Evolutionary conservation across 2,888 invertebrate genomes (phyloP), one percentile per base, ranked within the genome.

Genomic region (Camponotus fellah): DNA sequence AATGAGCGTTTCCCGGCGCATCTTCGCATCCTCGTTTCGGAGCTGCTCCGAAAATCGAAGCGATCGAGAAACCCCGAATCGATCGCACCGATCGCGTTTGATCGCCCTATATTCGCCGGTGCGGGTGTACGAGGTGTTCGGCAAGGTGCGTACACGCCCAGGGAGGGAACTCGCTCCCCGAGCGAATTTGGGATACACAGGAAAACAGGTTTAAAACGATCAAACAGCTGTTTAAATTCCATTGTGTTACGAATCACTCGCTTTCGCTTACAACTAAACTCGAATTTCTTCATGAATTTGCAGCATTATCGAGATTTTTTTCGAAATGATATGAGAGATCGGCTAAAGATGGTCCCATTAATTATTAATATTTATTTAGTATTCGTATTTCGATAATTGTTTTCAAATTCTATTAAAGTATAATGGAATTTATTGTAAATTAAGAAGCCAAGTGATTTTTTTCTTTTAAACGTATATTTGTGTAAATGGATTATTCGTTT

Each of bases 81-180:
- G 12, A 79, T 71, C 60, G 71, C 21, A 6, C 17, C 69, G n/a
- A 77, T 76, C 56, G 3, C 32, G 34, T 43, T 69, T 34, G 34
- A 43, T 43, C n/a, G 40, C 53, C 14, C 32, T 43, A 62, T 37
- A 6, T 40, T 64, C n/a, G 56, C 12, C 32, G 43, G 60, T 46
- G 40, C 64, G 58, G 26, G 43, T 6, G 32, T 10, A 46, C 58
- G 40, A 21, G 69, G 58, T 60, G 60, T 69, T 34, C 17, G 26
- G 72, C 46, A 80, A 80, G 72, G 46, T 80, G 72, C 79, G 79
- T 80, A 80, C 46, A 80, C 79, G 79, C 79, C 79, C 79, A 80
- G 46, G 12, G 46, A 62, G 40, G 56, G 60, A 60, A 26, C 60
- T 43, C 32, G 43, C 21, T 69, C 17, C 46, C 37, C 58, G 64